Evolutionary conservation across 2,888 invertebrate species (phyloP), one percentile per base, ranked within the genome.

Genomic region (Drosophila neotestacea): DNA sequence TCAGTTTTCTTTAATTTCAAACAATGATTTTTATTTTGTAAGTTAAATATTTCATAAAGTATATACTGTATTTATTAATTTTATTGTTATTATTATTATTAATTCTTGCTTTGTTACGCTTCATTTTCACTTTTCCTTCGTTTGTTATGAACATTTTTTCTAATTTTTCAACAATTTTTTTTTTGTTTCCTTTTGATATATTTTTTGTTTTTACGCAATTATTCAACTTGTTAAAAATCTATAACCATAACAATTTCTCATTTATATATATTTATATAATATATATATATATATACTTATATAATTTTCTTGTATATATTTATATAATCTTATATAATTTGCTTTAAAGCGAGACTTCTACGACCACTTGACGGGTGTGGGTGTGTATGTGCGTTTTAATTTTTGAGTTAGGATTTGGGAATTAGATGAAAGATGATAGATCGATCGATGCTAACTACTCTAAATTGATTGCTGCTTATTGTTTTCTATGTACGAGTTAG

Each of bases 121-220:
- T 79, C 59, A 70, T 47, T 61, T 62, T 44, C 54, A 38, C 28
- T 54, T 62, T 52, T 46, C 28, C 36, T 74, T 78, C 60, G 66
- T 74, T 60, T 76, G 73, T 81, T 83, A 87, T 90, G 89, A 90
- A 91, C 89, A 70, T 82, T 85, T 77, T 90, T 81, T 79, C 91
- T 90, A 90, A 91, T 84, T 89, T 89, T 78, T 90, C 86, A 90
- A 90, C 91, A 90, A 91, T 90, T 90, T 90, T 89, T 90, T 81
- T 83, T 22, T 36, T 70, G 28, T 71, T 72, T 59, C 28, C 34
- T 79, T 81, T 84, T 79, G 73, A 81, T 88, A 59, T 80, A 72
- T 67, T 41, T 88, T 81, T 81, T 88, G 51, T 58, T 70, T 71
- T 84, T 90, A 91, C 86, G 85, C 90, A 91, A 90, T 88, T 90